Evolutionary conservation across 2,113 vertebrate species (phyloP).

Genomic region (Rhinolophus sinicus): DNA sequence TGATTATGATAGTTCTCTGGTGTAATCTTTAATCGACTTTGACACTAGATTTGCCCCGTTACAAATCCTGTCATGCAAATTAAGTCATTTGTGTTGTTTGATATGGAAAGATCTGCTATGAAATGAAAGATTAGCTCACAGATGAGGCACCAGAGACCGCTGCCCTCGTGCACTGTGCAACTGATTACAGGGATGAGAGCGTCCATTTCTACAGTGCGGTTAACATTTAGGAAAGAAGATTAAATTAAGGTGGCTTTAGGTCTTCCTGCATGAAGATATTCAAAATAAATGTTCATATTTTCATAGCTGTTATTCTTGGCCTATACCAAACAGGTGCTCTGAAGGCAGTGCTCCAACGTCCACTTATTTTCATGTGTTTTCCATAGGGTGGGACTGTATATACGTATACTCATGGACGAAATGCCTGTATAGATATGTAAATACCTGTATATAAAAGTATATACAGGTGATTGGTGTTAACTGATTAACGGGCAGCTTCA

Average conservation of each 20-base stretch:
- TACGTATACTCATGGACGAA: background rate
- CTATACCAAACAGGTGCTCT: conserved; percentile 18
- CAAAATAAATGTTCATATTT: conserved; percentile 73
- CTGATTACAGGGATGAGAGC: conserved; percentile 97
- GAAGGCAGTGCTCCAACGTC: background rate
- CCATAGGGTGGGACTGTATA: background rate
- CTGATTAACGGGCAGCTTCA: conserved; percentile 30
- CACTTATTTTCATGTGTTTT: conserved; percentile 62
- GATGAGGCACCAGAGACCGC: conserved; percentile 94
- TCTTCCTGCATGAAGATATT: conserved; percentile 75
- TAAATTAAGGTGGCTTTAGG: conserved; percentile 89
- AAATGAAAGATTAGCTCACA: conserved; percentile 99
- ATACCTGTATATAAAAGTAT: background rate
- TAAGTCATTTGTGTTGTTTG: conserved; percentile 99
- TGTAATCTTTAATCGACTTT: conserved; percentile 99
- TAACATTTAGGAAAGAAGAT: conserved; percentile 89
- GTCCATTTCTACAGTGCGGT: conserved; percentile 89
- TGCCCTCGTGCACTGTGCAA: conserved; percentile 92
- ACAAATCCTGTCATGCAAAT: conserved; percentile 99
- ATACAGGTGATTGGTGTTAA: conserved; percentile 43
- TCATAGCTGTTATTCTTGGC: conserved; percentile 67
- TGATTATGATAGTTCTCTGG: conserved; percentile 99
- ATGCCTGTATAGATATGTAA: background rate
- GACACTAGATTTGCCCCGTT: conserved; percentile 99
- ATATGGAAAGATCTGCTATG: conserved; percentile 99